Percentiles rank a stretch among this genome's conserved stretches.
Conservation (phyloP, 2,888 invertebrate genomes). For the Sericinus montela region DNA sequence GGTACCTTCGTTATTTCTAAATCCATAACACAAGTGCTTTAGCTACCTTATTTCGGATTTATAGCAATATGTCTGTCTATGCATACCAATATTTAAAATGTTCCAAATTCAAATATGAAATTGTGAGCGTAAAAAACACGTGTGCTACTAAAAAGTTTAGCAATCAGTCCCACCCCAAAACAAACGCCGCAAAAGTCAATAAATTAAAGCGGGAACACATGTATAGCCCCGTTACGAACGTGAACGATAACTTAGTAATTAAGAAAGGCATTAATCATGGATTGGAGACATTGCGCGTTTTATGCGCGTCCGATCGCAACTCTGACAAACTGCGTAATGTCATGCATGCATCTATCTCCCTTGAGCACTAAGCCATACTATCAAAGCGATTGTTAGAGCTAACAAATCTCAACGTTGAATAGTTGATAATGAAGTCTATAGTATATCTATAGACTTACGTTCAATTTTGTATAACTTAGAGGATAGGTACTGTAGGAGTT, state of each 20-base stretch:
- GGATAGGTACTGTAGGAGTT: constrained; percentile 2
- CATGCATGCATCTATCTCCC: constrained; percentile 44
- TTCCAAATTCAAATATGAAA: background rate
- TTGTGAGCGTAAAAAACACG: constrained; percentile 3
- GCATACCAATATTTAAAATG: too few relatives aligned
- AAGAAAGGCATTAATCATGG: constrained; percentile 75
- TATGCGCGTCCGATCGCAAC: constrained; percentile 55
- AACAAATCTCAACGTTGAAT: constrained; percentile 30
- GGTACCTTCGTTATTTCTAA: too few relatives aligned
- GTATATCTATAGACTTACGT: constrained; percentile 24
- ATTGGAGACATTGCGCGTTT: constrained; percentile 55
- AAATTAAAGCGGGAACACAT: constrained; percentile 71
- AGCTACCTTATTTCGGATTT: too few relatives aligned
- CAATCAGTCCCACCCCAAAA: constrained; percentile 38
- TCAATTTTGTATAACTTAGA: constrained; percentile 13
- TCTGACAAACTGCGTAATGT: constrained; percentile 64
- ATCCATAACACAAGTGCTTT: too few relatives aligned
- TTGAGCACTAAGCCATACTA: constrained; percentile 44
- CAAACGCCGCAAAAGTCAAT: constrained; percentile 57
- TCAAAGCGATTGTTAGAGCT: constrained; percentile 15
- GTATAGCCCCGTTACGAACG: constrained; percentile 44
- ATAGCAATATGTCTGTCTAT: too few relatives aligned
- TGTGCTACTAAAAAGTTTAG: constrained; percentile 28
- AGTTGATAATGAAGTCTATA: constrained; percentile 31
- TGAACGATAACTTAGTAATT: constrained; percentile 72